Percentiles rank a stretch among this genome's conserved stretches.
phyloP scores from a whole-genome alignment of 2,888 invertebrate species.

The Aphodius sticticus region DNA sequence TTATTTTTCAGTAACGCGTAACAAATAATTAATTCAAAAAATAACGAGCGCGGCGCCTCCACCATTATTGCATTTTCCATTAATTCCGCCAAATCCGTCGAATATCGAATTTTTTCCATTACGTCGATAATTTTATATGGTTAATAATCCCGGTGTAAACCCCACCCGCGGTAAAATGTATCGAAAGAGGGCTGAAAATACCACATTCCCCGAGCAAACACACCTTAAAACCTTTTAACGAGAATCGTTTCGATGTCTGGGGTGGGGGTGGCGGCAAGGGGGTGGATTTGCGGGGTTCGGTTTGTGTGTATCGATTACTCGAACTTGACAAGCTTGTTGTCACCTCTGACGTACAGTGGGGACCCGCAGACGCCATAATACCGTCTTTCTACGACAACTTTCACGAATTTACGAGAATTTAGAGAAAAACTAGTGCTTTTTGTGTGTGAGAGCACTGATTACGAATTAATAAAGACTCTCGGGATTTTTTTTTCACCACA shows the following conservation, averaged over 20 bases:
- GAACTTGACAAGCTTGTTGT: conserved; percentile 60
- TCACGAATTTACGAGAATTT: too few relatives aligned
- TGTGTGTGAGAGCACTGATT: too few relatives aligned
- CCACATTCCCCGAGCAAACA: neutral
- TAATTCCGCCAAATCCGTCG: neutral
- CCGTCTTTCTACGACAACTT: too few relatives aligned
- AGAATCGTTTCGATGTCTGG: conserved; percentile 21
- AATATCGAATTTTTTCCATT: neutral
- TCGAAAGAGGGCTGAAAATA: neutral
- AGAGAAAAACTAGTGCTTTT: too few relatives aligned
- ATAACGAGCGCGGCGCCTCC: too few relatives aligned
- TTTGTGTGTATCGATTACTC: conserved; percentile 57
- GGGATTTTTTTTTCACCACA: too few relatives aligned
- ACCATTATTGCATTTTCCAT: too few relatives aligned
- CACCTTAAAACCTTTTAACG: neutral
- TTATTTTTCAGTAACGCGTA: too few relatives aligned
- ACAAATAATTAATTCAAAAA: too few relatives aligned
- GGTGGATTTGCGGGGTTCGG: conserved; percentile 37
- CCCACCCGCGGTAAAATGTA: neutral
- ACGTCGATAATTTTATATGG: neutral
- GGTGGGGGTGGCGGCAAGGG: conserved; percentile 42
- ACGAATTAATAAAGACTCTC: too few relatives aligned
- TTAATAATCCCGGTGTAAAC: neutral
- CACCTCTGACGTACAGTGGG: conserved; percentile 52
- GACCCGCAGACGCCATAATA: too few relatives aligned